phyloP scores from a whole-genome alignment of 2,797 vertebrate species.

The Leucoraja ocellata region DNA sequence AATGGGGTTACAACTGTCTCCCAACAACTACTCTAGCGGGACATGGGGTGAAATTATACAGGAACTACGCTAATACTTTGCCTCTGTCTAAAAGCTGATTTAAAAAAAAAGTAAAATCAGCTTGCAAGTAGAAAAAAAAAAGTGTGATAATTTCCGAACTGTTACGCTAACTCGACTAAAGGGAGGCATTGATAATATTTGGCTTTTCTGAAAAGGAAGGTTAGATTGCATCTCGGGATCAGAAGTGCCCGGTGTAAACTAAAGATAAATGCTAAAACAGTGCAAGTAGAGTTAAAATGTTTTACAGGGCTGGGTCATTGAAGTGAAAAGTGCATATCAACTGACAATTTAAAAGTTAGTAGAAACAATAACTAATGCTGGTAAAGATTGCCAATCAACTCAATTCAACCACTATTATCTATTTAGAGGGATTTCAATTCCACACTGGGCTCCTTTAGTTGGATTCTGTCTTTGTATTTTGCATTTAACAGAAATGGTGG shows the following conservation, averaged over 20 bases:
- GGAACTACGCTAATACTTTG: background rate
- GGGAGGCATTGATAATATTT: background rate
- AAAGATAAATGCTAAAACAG: background rate
- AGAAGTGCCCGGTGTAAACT: background rate
- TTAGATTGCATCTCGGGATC: background rate
- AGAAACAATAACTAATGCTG: background rate
- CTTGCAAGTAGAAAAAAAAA: background rate
- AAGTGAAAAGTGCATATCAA: background rate
- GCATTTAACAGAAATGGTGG: background rate
- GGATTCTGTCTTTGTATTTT: background rate
- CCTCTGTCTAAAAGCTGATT: background rate
- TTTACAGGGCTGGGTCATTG: background rate
- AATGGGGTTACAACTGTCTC: background rate
- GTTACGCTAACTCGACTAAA: background rate
- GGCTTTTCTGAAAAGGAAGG: background rate
- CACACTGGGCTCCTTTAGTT: background rate
- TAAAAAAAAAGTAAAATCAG: background rate
- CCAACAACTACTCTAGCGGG: background rate
- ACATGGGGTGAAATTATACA: background rate
- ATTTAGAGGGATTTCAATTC: background rate
- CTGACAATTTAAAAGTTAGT: background rate
- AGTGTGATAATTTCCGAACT: background rate
- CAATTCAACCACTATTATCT: background rate
- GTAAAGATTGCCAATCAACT: background rate
- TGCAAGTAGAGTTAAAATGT: background rate